Conservation (phyloP, 2,797 vertebrate species). For the Lates japonicus region DNA sequence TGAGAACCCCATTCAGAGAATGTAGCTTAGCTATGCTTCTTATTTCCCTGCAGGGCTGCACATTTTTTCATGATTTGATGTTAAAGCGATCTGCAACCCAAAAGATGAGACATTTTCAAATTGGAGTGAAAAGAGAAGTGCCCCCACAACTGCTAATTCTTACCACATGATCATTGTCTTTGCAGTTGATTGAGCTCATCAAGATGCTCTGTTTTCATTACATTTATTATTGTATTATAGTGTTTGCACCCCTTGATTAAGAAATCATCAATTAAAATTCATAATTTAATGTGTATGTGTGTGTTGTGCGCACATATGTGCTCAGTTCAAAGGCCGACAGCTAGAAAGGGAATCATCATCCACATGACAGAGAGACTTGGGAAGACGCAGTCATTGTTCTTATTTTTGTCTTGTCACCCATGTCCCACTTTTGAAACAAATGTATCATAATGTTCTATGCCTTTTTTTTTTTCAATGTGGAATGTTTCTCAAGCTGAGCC, state of each 20-base stretch:
- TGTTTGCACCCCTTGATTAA: background rate
- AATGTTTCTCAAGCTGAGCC: slow-evolving; percentile 42
- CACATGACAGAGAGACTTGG: slow-evolving; percentile 35
- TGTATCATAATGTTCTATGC: slow-evolving; percentile 30
- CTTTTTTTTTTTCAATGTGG: slow-evolving; percentile 23
- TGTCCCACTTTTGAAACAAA: slow-evolving; percentile 54
- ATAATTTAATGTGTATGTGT: background rate
- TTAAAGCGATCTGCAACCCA: slow-evolving; percentile 11
- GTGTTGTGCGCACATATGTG: slow-evolving; percentile 22
- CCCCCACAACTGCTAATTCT: background rate
- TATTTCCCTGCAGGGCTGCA: slow-evolving; percentile 21
- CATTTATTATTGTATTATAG: background rate
- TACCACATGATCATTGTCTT: background rate
- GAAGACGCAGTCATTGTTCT: slow-evolving; percentile 33
- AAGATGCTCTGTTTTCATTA: background rate
- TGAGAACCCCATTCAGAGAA: background rate
- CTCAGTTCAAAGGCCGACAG: slow-evolving; percentile 26
- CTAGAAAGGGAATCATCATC: slow-evolving; percentile 44
- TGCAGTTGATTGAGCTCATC: background rate
- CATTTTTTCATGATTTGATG: slow-evolving; percentile 15
- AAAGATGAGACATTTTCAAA: slow-evolving; percentile 25
- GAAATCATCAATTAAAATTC: slow-evolving; percentile 18
- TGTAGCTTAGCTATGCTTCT: slow-evolving; percentile 1
- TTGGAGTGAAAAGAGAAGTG: background rate
- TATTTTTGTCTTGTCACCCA: slow-evolving; percentile 43